Conservation (phyloP, 2,888 invertebrate species). For the Dysmachus trigonus region DNA sequence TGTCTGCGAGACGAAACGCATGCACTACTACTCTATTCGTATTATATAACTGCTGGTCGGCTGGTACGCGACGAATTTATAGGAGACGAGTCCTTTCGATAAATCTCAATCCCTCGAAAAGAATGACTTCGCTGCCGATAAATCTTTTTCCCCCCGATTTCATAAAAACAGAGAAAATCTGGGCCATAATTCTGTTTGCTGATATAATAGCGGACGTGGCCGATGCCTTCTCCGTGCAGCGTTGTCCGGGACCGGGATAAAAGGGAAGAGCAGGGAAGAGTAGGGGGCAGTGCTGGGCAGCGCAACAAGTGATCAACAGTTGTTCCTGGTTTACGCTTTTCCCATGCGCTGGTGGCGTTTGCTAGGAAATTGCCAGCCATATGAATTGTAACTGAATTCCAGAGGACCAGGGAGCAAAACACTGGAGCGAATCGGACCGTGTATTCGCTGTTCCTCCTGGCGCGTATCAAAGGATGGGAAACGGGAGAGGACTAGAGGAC, state of each 20-base stretch:
- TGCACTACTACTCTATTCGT: not conserved
- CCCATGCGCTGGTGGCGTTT: slow-evolving; percentile 10
- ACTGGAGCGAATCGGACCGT: not conserved
- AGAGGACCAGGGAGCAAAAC: not conserved
- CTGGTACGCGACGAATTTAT: slow-evolving; percentile 6
- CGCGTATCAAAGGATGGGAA: not conserved
- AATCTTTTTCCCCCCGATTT: slow-evolving; percentile 28
- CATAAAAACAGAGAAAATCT: slow-evolving; percentile 35
- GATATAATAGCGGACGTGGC: slow-evolving; percentile 12
- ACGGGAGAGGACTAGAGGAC: too few relatives aligned
- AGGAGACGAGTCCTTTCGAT: slow-evolving; percentile 22
- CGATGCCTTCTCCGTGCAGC: not conserved
- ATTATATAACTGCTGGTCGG: not conserved
- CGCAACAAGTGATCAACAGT: slow-evolving; percentile 48
- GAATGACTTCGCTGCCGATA: slow-evolving; percentile 29
- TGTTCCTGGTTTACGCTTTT: slow-evolving; percentile 41
- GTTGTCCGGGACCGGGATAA: not conserved
- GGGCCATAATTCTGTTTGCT: slow-evolving; percentile 30
- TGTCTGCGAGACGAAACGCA: too few relatives aligned
- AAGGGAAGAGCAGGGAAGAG: not conserved
- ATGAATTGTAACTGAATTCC: slow-evolving; percentile 22
- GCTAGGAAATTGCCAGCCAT: slow-evolving; percentile 9
- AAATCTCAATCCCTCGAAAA: slow-evolving; percentile 36
- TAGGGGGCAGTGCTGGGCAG: not conserved
- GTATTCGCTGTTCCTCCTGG: not conserved